These are phyloP conservation scores for Baryphthengus martii DNA, from an alignment of 2,113 vertebrate genomes.

Conservation along the genomic window DNA sequence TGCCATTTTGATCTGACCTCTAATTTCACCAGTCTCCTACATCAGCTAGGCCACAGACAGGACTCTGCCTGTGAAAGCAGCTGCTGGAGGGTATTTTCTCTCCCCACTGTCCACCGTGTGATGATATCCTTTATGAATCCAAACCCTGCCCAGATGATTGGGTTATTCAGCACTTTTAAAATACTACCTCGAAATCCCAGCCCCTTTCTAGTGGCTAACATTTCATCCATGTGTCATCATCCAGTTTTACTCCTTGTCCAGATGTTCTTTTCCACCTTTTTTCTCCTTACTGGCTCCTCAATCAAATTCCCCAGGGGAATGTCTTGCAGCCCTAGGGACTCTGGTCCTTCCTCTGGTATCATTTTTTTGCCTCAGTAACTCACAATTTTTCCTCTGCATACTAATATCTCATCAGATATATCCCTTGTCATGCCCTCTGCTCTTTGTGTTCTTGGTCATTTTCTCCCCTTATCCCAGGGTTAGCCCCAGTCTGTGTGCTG, in stretches of 20 bases:
- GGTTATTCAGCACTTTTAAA: background rate
- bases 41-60: background rate
- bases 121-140: background rate
- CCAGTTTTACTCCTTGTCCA: background rate
- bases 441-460: background rate
- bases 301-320: background rate
- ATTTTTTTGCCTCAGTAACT: background rate
- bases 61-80: background rate
- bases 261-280: background rate
- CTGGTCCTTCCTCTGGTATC: background rate
- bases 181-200: background rate
- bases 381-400: background rate
- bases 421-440: background rate
- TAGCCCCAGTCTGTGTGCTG: background rate
- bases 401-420: background rate
- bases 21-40: background rate
- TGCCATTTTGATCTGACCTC: background rate
- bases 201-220: background rate
- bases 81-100: background rate
- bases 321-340: background rate
- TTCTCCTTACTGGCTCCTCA: background rate
- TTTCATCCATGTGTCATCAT: background rate
- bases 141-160: background rate
- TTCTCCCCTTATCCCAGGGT: background rate
- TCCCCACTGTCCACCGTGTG: fast-evolving